Base-by-base conservation (phyloP, 2,113 vertebrate species). In the Rhinogobius similis region DNA sequence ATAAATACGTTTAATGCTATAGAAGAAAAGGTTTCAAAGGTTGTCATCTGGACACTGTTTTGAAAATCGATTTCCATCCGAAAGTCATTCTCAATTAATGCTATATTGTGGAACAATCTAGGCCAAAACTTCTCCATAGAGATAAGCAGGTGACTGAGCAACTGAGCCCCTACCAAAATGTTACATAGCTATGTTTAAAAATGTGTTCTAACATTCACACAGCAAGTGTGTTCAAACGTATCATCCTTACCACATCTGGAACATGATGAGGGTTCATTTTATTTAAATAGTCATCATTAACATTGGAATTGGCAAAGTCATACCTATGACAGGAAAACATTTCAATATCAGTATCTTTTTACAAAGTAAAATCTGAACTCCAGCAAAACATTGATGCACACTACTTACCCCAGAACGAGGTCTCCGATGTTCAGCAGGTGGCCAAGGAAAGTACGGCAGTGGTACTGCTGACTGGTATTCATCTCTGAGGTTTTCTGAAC, bases 381-480 rank as follows among this genome's bases (percentile, higher is more conserved):
- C 10, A 43, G 3, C 20, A 23, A 16, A 38, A 24, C 5, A 41
- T 24, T 24, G 2, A 20, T 46, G 1, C 16, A 1, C 41, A n/a
- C 24, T 0, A 20, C 0, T 77, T 56, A 99, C 98, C 98, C 98
- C 72, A 96, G 29, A 18, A 96, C 97, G 73, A 98, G 89, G 89
- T 99, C 98, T 2, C 98, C 98, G 1, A 96, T 96, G 92, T 96
- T 98, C 29, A 99, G 93, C 79, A 99, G 91, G 87, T 99, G 97
- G 0, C 97, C 98, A 89, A 99, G 79, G 85, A 95, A 97, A 27
- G 98, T 98, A 0, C 92, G 94, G 87, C 96, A 98, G 93, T 98
- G 95, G 77, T 98, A 98, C 61, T 99, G 97, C 77, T 94, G 95
- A 81, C 92, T 93, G 3, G 94, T 97, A 79, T 96, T 70, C 95